Conservation (phyloP, 2,797 vertebrate species). For the Sebastes vulpes region DNA sequence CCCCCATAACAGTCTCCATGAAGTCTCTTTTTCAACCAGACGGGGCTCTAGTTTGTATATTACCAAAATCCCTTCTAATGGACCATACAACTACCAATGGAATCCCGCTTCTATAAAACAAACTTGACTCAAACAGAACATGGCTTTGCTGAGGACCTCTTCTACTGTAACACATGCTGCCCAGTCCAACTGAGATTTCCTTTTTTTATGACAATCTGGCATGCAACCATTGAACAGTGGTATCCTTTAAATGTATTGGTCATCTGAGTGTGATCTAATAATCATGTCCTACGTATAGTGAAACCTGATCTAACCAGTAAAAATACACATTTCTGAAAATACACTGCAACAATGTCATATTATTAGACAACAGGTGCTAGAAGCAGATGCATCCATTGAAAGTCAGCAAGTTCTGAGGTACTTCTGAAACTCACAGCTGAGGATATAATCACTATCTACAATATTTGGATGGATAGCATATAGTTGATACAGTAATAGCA, state of each 20-base stretch:
- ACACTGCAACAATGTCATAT: slow-evolving; percentile 62
- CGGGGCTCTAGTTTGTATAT: neutral
- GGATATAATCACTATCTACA: slow-evolving; percentile 79
- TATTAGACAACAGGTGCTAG: slow-evolving; percentile 63
- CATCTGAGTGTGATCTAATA: slow-evolving; percentile 56
- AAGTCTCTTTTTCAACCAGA: slow-evolving; percentile 1
- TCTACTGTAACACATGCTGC: slow-evolving; percentile 48
- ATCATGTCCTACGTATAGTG: slow-evolving; percentile 39
- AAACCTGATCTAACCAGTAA: slow-evolving; percentile 76
- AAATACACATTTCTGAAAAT: slow-evolving; percentile 80
- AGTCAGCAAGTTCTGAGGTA: slow-evolving; percentile 80
- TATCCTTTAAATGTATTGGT: slow-evolving; percentile 31
- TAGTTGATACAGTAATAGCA: slow-evolving; percentile 75
- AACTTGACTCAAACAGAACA: slow-evolving; percentile 38
- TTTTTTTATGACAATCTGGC: slow-evolving; percentile 27
- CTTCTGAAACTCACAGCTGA: slow-evolving; percentile 79
- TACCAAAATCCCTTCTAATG: neutral
- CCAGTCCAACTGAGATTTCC: slow-evolving; percentile 63
- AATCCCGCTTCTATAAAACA: slow-evolving; percentile 39
- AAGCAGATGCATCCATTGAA: slow-evolving; percentile 77
- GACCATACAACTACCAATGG: slow-evolving; percentile 28
- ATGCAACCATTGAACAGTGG: slow-evolving; percentile 71
- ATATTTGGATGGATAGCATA: slow-evolving; percentile 85
- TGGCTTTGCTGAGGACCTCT: slow-evolving; percentile 73
- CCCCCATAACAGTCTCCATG: neutral